Evolutionary conservation across 2,113 vertebrate genomes (phyloP).

Genomic region (Pluvialis apricaria): DNA sequence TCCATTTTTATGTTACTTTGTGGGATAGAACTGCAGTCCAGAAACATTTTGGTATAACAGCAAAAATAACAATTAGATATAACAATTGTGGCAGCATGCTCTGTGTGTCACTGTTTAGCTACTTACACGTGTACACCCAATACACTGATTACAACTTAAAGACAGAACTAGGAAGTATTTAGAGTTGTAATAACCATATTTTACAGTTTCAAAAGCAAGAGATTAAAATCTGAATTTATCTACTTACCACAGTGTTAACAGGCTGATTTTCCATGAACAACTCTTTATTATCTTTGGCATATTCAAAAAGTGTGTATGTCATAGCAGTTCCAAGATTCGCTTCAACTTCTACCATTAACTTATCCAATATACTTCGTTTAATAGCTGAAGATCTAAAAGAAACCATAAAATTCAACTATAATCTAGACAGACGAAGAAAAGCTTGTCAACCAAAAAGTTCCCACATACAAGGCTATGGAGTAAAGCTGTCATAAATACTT

Average conservation of each 20-base stretch:
- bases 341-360: constrained; percentile 88
- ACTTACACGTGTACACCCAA: neutral
- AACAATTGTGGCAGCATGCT: neutral
- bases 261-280: constrained; percentile 92
- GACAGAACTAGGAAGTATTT: neutral
- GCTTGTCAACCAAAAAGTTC: neutral
- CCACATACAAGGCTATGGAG: neutral
- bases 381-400: constrained; percentile 78
- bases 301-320: constrained; percentile 97
- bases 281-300: constrained; percentile 94
- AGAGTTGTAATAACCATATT: neutral
- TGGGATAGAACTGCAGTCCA: neutral
- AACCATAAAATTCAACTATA: neutral
- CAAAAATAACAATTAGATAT: neutral
- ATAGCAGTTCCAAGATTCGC: constrained; percentile 91
- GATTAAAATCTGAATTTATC: neutral
- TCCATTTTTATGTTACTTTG: neutral
- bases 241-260: constrained; percentile 78
- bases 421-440: neutral
- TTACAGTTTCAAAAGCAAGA: neutral
- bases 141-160: neutral
- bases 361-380: constrained; percentile 85
- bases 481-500: constrained; percentile 44
- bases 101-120: neutral
- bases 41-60: neutral